These are phyloP conservation scores for Nezara viridula DNA, from an alignment of 2,888 invertebrate species.

Conservation along the genomic window DNA sequence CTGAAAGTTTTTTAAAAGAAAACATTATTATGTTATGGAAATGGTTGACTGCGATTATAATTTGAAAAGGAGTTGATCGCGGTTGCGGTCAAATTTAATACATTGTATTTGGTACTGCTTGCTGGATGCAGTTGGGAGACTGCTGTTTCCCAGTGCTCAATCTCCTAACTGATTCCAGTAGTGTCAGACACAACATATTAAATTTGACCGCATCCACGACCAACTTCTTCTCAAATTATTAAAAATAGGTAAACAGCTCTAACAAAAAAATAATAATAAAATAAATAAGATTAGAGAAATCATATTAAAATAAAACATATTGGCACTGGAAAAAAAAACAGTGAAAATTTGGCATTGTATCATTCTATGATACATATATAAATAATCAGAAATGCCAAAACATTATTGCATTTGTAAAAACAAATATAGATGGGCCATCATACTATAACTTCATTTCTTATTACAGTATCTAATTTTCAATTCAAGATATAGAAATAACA, in stretches of 20 bases:
- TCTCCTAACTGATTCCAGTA: no score
- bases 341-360: not conserved
- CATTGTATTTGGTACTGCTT: no score
- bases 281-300: not conserved
- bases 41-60: no score
- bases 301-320: not conserved
- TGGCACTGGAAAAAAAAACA: not conserved
- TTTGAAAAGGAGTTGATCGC: no score
- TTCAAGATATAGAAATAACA: not conserved
- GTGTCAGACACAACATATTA: no score
- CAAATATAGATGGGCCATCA: not conserved
- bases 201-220: no score
- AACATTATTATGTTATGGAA: no score
- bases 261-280: not conserved
- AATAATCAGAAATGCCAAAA: conserved; percentile 18
- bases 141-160: no score
- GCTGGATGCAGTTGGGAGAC: no score
- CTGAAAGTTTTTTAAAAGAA: not conserved
- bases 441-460: not conserved
- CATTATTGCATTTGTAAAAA: not conserved
- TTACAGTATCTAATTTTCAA: not conserved
- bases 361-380: not conserved
- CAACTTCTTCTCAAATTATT: no score
- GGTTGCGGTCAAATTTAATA: no score
- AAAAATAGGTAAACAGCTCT: not conserved